Percentiles rank a stretch among this genome's conserved stretches.
These are phyloP conservation scores for Neodiprion lecontei DNA, from an alignment of 1,140 invertebrate genomes.

Conservation along the genomic window DNA sequence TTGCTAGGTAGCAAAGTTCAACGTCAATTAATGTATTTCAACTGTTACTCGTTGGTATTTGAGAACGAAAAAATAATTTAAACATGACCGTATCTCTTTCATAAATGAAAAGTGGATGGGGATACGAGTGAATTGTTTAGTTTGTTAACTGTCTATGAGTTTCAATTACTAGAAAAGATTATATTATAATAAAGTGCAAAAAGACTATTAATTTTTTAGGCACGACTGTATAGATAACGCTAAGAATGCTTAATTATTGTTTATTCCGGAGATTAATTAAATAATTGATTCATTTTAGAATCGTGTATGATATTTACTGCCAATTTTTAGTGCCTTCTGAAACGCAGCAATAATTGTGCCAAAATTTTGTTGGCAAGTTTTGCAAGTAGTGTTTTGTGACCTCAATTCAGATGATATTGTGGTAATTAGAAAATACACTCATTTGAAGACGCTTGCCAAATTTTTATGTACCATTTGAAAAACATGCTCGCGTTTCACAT, in stretches of 20 bases:
- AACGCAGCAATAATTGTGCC: constrained; percentile 11
- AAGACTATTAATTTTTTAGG: constrained; percentile 12
- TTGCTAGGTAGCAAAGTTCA: neutral
- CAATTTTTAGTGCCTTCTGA: neutral
- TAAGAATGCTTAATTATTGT: neutral
- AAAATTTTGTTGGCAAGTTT: constrained; percentile 14
- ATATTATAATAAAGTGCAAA: constrained; percentile 14
- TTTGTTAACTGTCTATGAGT: neutral
- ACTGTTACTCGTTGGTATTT: neutral
- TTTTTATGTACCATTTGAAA: constrained; percentile 23
- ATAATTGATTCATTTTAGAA: constrained; percentile 2
- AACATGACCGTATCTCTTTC: neutral
- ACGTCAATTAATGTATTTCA: neutral
- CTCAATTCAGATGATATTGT: constrained; percentile 8
- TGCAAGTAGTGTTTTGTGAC: constrained; percentile 21
- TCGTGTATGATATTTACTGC: neutral
- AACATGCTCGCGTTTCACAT: constrained; percentile 23
- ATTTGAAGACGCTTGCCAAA: neutral
- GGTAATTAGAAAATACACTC: constrained; percentile 18
- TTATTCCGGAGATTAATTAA: neutral
- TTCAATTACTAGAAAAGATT: neutral
- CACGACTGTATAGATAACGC: constrained; percentile 11
- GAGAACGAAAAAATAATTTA: neutral
- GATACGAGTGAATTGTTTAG: neutral
- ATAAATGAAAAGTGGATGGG: neutral